Base-by-base conservation (phyloP, 2,888 invertebrate species). In the Unio delphinus region DNA sequence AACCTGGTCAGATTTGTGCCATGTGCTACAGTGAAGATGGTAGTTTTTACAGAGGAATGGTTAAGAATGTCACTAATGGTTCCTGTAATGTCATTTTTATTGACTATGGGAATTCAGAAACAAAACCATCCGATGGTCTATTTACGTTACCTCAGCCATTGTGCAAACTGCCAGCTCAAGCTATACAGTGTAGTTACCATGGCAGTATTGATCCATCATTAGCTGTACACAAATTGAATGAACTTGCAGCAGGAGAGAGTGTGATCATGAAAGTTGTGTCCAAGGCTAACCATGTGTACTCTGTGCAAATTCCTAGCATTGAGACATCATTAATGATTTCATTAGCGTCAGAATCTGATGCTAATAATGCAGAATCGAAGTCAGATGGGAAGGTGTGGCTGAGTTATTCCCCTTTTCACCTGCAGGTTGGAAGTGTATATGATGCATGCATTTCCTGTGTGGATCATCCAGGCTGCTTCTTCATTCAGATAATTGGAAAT, bases 1-100 rank as follows among this genome's bases (percentile, higher is more conserved):
- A 69, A 15, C 65, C 73, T 23, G 79, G 79, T 28, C 76, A 70
- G 23, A 65, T 74, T 23, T 81, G 81, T 73, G 73, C 79, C 28
- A 72, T 79, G 18, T 74, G 73, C 56, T 81, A 76, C 62, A 78
- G 76, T 67, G 86, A 84, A 66, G 87, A 87, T 71, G 74, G 79
- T 5, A 74, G 79, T 3, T 86, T 86, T 78, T 87, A 87, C 70
- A 69, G 87, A 30, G 84, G 82, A 11, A 75, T 78, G 45, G 80
- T 87, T 20, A 69, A 80, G 45, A 72, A 75, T 54, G 67, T 81
- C 15, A 72, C 76, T 7, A 69, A 74, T 20, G 74, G 69, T 26
- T 66, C 67, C 30, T 79, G 81, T 66, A 69, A 72, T 20, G 81
- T 81, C 28, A 70, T 79, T 67, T 81, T 79, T 71, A 76, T 81